These are phyloP conservation scores for Vanessa atalanta DNA, from an alignment of 1,140 invertebrate genomes.

Conservation along the genomic window DNA sequence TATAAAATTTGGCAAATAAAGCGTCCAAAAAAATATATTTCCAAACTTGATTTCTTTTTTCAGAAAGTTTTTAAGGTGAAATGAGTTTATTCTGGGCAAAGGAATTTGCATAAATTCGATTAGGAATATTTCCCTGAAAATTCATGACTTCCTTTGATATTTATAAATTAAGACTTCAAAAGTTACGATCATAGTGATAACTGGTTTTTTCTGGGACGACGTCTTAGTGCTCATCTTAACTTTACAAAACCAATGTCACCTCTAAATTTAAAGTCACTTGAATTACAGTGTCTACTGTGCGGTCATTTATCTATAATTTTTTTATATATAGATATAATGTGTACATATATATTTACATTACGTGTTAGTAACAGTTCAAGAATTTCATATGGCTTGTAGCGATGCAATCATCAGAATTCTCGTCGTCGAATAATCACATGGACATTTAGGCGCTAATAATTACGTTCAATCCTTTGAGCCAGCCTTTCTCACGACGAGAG, in stretches of 20 bases:
- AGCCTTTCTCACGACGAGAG: slow-evolving; percentile 33
- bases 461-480: slow-evolving; percentile 42
- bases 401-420: slow-evolving; percentile 27
- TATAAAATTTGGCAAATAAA: slow-evolving; percentile 64
- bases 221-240: no score
- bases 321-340: no score
- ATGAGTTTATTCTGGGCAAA: slow-evolving; percentile 28
- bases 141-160: background rate
- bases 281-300: no score
- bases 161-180: background rate
- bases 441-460: slow-evolving; percentile 33
- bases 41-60: slow-evolving; percentile 38
- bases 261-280: no score
- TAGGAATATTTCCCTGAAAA: slow-evolving; percentile 16
- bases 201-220: no score
- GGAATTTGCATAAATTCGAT: slow-evolving; percentile 30
- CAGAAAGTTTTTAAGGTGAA: slow-evolving; percentile 33
- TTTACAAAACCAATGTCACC: no score
- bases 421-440: slow-evolving; percentile 22
- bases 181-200: no score
- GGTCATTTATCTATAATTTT: no score
- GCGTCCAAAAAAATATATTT: slow-evolving; percentile 41
- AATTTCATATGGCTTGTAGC: slow-evolving; percentile 4
- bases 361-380: no score
- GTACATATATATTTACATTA: no score